Conservation (phyloP, 2,888 invertebrate genomes). For the Leptura quadrifasciata region DNA sequence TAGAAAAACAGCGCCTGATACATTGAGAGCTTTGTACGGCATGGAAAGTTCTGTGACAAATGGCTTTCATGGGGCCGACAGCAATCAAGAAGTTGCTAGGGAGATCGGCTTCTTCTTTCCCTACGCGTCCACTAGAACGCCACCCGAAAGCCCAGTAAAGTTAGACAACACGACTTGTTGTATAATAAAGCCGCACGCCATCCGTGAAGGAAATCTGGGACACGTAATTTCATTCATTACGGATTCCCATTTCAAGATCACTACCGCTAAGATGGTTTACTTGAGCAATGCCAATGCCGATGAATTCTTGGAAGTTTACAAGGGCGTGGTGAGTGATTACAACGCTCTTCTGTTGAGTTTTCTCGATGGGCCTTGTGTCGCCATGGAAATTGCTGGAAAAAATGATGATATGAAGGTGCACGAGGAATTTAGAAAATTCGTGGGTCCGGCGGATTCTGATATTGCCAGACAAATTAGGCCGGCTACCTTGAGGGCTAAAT, state of each 20-base stretch:
- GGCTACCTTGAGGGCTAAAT: constrained; percentile 87
- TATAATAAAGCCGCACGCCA: constrained; percentile 92
- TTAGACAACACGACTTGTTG: constrained; percentile 85
- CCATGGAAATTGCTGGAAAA: constrained; percentile 86
- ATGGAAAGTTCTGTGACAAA: constrained; percentile 80
- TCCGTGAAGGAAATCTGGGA: constrained; percentile 85
- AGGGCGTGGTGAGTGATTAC: constrained; percentile 87
- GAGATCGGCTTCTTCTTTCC: constrained; percentile 80
- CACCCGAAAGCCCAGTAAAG: constrained; percentile 75
- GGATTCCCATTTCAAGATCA: constrained; percentile 83
- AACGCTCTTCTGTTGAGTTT: constrained; percentile 90
- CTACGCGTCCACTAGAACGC: constrained; percentile 56
- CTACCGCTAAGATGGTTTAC: constrained; percentile 86
- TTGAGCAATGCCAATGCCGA: constrained; percentile 89
- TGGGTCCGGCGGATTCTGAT: constrained; percentile 94
- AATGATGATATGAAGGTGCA: constrained; percentile 77
- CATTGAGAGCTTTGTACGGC: constrained; percentile 81
- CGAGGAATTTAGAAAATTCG: constrained; percentile 86
- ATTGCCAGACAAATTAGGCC: constrained; percentile 90
- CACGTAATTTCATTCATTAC: constrained; percentile 83
- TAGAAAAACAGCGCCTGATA: constrained; percentile 75
- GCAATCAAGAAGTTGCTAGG: constrained; percentile 76
- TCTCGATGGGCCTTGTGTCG: constrained; percentile 89
- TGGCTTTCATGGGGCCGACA: constrained; percentile 82
- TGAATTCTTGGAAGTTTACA: constrained; percentile 95